Conservation (phyloP, 2,113 vertebrate species). For the Neotoma lepida region DNA sequence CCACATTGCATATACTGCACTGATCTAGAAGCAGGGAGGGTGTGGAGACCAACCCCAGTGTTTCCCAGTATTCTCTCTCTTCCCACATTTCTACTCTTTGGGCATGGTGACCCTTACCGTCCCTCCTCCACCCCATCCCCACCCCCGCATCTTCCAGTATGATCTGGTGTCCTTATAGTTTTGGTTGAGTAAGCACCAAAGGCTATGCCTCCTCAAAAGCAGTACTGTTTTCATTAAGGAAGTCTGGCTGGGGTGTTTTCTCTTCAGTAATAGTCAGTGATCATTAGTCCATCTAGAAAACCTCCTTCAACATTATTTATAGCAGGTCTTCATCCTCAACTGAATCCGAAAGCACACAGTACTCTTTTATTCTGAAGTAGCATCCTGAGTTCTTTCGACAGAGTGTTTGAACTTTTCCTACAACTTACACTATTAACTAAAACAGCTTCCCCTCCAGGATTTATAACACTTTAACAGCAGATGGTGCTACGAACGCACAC, state of each 20-base stretch:
- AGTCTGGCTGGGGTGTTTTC: not conserved
- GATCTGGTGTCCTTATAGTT: not conserved
- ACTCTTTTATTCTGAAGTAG: not conserved
- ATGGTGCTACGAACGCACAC: constrained; percentile 41
- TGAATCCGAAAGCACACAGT: not conserved
- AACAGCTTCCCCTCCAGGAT: not conserved
- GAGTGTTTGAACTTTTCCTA: not conserved
- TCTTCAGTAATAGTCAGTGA: not conserved
- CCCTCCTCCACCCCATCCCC: fast-evolving
- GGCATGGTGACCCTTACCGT: not conserved
- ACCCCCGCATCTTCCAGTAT: not conserved
- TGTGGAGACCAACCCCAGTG: not conserved
- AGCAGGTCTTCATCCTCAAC: not conserved
- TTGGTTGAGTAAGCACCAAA: not conserved
- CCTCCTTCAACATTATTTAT: not conserved
- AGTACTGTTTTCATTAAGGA: not conserved
- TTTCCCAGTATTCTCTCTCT: not conserved
- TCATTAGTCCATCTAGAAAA: not conserved
- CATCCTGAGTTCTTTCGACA: not conserved
- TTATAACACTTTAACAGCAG: constrained; percentile 59
- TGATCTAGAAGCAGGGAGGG: not conserved
- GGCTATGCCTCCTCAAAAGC: not conserved
- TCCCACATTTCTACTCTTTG: not conserved
- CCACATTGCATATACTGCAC: not conserved
- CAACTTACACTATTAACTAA: not conserved